Base-by-base conservation (phyloP, 2,888 invertebrate species). In the Lepetodrilus schrolli region DNA sequence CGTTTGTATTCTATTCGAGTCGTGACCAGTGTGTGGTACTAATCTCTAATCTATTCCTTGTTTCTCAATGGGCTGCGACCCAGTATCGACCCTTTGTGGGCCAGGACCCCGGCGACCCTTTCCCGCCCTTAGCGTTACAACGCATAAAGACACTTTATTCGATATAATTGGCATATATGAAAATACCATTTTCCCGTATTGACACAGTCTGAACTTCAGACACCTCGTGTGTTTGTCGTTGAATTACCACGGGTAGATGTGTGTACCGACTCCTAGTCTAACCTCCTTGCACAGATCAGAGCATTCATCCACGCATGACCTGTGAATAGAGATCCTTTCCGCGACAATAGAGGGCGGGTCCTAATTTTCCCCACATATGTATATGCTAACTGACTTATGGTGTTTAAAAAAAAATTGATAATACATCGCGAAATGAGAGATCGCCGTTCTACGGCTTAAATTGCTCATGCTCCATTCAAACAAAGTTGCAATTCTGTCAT, bases 231-330 rank as follows among this genome's bases (percentile, higher is more conserved):
- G 58, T 58, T 58, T 58, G 30, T 34, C 30, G 17, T 58, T 13
- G 34, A 58, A 58, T 58, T 58, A 58, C n/a, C n/a, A 23, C 7
- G 13, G n/a, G 23, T 58, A 13, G 26, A 10, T 7, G n/a, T 10
- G 34, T 58, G 58, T 58, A 58, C 58, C 30, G 58, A 58, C 26
- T 58, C 58, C 58, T 26, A n/a, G 8, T 58, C 34, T 23, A 10
- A 30, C 26, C 58, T 34, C 58, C 58, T 58, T 58, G n/a, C n/a
- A 13, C 17, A 58, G 3, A 21, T 58, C 58, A 17, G 26, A 13
- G 5, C 34, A 58, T 30, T 30, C 26, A 58, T 10, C 30, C 26
- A 30, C 30, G 58, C 58, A 30, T 30, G 30, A 30, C 10, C 17
- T 30, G 5, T 58, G 34, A 58, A 30, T 43, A 43, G 43, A 43